phyloP scores from a whole-genome alignment of 2,797 vertebrate species.

The Typhlichthys eigenmanni region DNA sequence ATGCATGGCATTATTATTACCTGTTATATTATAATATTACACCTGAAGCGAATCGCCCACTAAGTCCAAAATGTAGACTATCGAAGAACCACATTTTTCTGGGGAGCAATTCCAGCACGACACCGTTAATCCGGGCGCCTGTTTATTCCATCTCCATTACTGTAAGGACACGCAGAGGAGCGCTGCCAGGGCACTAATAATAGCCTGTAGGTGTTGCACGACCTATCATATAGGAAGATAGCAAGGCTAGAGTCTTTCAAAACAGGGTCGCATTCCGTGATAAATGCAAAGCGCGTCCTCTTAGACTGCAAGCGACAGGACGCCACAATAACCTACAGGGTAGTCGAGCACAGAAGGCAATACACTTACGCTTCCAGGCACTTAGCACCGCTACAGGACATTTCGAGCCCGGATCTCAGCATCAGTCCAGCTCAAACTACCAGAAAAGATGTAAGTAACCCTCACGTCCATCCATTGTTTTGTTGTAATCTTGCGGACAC shows the following conservation, averaged over 20 bases:
- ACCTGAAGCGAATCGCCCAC: too few species aligned
- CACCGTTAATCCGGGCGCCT: slow-evolving; percentile 71
- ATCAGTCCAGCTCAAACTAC: slow-evolving; percentile 49
- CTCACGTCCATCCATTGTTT: background rate
- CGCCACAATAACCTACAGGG: slow-evolving; percentile 65
- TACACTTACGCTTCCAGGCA: slow-evolving; percentile 67
- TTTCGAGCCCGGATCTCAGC: slow-evolving; percentile 62
- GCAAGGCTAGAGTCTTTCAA: slow-evolving; percentile 8
- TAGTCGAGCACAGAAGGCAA: slow-evolving; percentile 70
- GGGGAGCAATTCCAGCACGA: slow-evolving; percentile 13
- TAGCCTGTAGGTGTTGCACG: slow-evolving; percentile 59
- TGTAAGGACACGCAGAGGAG: slow-evolving; percentile 56
- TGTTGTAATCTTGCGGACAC: background rate
- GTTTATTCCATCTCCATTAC: slow-evolving; percentile 75
- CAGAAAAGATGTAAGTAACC: slow-evolving; percentile 68
- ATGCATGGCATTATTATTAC: too few species aligned
- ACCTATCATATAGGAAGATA: slow-evolving; percentile 26
- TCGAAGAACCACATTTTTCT: too few species aligned
- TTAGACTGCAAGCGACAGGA: slow-evolving; percentile 59
- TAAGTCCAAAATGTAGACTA: too few species aligned
- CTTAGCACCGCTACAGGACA: slow-evolving; percentile 49
- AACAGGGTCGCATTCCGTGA: slow-evolving; percentile 27
- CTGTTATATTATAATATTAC: too few species aligned
- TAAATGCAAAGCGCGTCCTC: slow-evolving; percentile 47
- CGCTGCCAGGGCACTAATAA: slow-evolving; percentile 40